These are phyloP conservation scores for Apotomis capreana DNA, from an alignment of 2,888 invertebrate genomes.

Conservation along the genomic window DNA sequence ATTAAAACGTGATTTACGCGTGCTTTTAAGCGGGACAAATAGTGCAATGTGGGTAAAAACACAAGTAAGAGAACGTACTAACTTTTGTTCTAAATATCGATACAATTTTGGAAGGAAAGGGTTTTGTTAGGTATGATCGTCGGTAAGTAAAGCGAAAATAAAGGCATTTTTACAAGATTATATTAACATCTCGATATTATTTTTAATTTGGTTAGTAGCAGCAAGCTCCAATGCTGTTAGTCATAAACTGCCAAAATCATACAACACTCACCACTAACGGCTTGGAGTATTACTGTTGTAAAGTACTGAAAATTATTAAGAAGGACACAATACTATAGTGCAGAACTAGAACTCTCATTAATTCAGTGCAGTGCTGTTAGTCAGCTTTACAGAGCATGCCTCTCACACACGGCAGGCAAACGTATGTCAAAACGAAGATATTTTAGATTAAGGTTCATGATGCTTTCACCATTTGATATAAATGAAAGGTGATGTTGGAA, in stretches of 20 bases:
- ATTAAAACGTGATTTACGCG: constrained; percentile 36
- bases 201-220: constrained; percentile 54
- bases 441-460: constrained; percentile 60
- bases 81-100: background rate
- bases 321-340: constrained; percentile 78
- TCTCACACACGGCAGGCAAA: constrained; percentile 72
- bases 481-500: constrained; percentile 52
- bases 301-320: constrained; percentile 75
- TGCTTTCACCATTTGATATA: constrained; percentile 61
- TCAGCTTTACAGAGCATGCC: constrained; percentile 78
- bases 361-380: constrained; percentile 80
- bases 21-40: constrained; percentile 32
- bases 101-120: constrained; percentile 6
- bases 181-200: constrained; percentile 26
- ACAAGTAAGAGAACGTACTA: constrained; percentile 1
- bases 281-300: constrained; percentile 78
- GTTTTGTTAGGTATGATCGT: constrained; percentile 26
- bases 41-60: constrained; percentile 31
- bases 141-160: constrained; percentile 18
- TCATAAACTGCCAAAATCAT: constrained; percentile 74
- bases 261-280: constrained; percentile 82
- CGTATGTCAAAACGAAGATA: constrained; percentile 77
- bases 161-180: constrained; percentile 3
- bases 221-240: constrained; percentile 69
- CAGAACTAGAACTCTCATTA: constrained; percentile 67